Evolutionary conservation across 2,797 vertebrate species (phyloP).

Genomic region (Amblyopsis hoosieri): DNA sequence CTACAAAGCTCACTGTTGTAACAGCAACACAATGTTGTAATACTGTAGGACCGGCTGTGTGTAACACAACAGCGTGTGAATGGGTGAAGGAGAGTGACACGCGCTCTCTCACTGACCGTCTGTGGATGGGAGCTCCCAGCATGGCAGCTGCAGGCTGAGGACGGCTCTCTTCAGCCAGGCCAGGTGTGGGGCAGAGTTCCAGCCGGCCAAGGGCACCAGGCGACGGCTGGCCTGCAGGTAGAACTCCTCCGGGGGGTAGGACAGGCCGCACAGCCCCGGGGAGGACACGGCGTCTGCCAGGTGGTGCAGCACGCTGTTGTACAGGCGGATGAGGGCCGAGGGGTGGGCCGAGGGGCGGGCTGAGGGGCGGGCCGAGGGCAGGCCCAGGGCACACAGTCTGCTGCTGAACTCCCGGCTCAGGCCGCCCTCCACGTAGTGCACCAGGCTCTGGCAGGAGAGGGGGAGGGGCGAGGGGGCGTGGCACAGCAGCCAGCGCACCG

Average conservation of each 20-base stretch:
- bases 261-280: slow-evolving; percentile 79
- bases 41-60: not conserved
- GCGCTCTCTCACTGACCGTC: slow-evolving; percentile 68
- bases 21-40: not conserved
- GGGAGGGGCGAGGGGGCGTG: slow-evolving; percentile 71
- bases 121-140: slow-evolving; percentile 76
- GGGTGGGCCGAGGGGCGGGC: slow-evolving; percentile 34
- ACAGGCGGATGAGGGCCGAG: slow-evolving; percentile 82
- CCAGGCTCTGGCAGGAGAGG: slow-evolving; percentile 85
- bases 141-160: slow-evolving; percentile 87
- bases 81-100: not conserved
- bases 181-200: slow-evolving; percentile 86
- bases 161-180: slow-evolving; percentile 86
- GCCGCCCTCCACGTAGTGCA: slow-evolving; percentile 84
- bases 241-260: slow-evolving; percentile 91
- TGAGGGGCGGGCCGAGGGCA: slow-evolving; percentile 48
- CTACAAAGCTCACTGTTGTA: too few relatives aligned
- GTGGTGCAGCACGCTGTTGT: slow-evolving; percentile 85
- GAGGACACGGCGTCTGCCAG: slow-evolving; percentile 82
- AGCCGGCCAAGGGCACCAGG: slow-evolving; percentile 84
- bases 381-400: slow-evolving; percentile 73
- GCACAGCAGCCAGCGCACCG: slow-evolving; percentile 86
- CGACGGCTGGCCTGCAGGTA: slow-evolving; percentile 72
- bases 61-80: not conserved
- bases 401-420: slow-evolving; percentile 83